phyloP scores from a whole-genome alignment of 2,113 vertebrate genomes.

The Corapipo altera region DNA sequence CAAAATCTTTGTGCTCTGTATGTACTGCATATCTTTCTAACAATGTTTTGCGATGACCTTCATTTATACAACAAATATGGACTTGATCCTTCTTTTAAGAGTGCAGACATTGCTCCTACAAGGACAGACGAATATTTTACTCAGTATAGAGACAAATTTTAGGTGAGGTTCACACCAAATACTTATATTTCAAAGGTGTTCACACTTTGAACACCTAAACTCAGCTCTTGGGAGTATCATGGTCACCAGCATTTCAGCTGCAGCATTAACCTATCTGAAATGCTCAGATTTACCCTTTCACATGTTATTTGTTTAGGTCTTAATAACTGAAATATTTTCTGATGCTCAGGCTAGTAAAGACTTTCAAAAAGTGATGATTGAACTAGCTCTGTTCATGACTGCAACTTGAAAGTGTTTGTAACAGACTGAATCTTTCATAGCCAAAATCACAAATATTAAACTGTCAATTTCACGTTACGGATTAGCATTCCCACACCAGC shows the following conservation, averaged over 20 bases:
- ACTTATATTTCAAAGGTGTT: background rate
- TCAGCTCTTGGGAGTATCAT: background rate
- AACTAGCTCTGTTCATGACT: conserved; percentile 24
- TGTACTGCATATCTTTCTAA: background rate
- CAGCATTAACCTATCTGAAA: background rate
- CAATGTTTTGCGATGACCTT: background rate
- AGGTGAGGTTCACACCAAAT: background rate
- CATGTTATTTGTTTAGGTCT: conserved; percentile 28
- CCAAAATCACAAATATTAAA: conserved; percentile 61
- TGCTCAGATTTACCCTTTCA: conserved; percentile 9
- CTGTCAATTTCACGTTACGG: conserved; percentile 13
- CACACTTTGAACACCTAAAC: background rate
- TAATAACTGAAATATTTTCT: background rate
- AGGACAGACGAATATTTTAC: background rate
- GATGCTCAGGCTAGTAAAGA: conserved; percentile 11
- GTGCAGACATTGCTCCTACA: background rate
- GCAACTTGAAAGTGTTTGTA: conserved; percentile 41
- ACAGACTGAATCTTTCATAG: background rate
- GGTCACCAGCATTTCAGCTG: background rate
- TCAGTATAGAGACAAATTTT: background rate
- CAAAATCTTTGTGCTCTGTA: background rate
- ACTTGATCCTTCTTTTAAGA: background rate
- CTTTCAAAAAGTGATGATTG: background rate
- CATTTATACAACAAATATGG: background rate
- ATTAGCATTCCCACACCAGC: background rate